Conservation (phyloP, 2,888 invertebrate species). For the Stenoptilia bipunctidactyla region DNA sequence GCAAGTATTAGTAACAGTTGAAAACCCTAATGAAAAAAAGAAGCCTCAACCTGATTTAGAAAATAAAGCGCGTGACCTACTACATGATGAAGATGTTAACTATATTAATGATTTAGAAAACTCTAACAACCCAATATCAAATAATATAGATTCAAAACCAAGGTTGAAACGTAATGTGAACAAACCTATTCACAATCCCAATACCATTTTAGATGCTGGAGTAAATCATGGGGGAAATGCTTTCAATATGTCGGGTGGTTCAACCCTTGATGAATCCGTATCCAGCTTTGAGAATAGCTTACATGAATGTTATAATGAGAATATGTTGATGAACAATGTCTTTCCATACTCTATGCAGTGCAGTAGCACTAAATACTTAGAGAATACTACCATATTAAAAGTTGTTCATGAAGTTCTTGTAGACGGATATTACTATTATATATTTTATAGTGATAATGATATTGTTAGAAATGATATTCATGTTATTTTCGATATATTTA, state of each 20-base stretch:
- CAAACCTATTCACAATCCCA: constrained; percentile 47
- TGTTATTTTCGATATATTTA: constrained; percentile 86
- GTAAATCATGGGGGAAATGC: constrained; percentile 84
- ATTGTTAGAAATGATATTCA: constrained; percentile 83
- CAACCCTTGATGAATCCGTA: constrained; percentile 74
- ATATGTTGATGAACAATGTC: constrained; percentile 78
- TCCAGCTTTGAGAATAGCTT: constrained; percentile 87
- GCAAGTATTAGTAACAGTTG: constrained; percentile 58
- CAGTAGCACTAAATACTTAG: constrained; percentile 76
- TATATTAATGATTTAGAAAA: neutral
- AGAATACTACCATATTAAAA: constrained; percentile 73
- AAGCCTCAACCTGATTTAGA: neutral
- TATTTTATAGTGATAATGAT: constrained; percentile 90
- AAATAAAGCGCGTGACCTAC: constrained; percentile 11
- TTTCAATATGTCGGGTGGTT: constrained; percentile 61
- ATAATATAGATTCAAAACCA: constrained; percentile 1
- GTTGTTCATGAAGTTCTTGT: constrained; percentile 79
- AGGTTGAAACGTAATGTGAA: constrained; percentile 39
- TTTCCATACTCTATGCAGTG: constrained; percentile 79
- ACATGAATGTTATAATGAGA: constrained; percentile 81
- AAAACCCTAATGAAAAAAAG: constrained; percentile 32
- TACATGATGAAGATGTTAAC: constrained; percentile 11
- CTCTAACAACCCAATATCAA: neutral
- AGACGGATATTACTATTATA: constrained; percentile 90
- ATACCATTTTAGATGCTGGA: constrained; percentile 76